phyloP scores from a whole-genome alignment of 2,888 invertebrate genomes.

The Luperina nickerlii region DNA sequence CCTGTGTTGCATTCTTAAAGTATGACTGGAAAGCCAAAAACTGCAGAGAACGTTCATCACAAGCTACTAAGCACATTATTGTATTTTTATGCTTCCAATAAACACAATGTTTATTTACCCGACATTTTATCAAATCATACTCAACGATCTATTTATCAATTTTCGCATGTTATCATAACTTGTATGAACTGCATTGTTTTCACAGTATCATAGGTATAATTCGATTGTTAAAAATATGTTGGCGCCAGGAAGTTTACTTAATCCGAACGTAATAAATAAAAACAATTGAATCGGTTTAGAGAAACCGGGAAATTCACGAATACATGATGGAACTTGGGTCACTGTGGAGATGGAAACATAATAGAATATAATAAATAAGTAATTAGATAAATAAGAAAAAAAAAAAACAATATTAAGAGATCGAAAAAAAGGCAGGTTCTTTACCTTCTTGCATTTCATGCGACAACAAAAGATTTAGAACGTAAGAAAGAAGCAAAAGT shows the following conservation, averaged over 20 bases:
- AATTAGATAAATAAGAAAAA: background rate
- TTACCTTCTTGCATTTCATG: no score
- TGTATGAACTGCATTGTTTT: slow-evolving; percentile 35
- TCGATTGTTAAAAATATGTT: slow-evolving; percentile 46
- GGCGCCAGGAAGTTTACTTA: slow-evolving; percentile 58
- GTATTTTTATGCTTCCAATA: slow-evolving; percentile 1
- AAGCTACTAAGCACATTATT: background rate
- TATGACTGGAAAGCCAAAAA: background rate
- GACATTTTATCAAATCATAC: slow-evolving; percentile 19
- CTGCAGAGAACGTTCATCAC: background rate
- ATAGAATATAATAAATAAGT: background rate
- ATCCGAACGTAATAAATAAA: slow-evolving; percentile 30
- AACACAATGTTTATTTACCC: slow-evolving; percentile 40
- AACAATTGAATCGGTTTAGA: slow-evolving; percentile 20
- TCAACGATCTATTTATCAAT: slow-evolving; percentile 39
- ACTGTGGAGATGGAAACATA: no score
- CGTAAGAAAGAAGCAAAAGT: background rate
- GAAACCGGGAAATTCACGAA: slow-evolving; percentile 34
- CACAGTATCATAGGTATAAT: slow-evolving; percentile 31
- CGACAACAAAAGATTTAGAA: background rate
- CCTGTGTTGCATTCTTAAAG: background rate
- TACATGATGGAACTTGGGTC: background rate
- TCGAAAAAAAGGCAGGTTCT: no score
- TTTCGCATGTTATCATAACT: slow-evolving; percentile 17
- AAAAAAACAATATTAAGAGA: background rate